Base-by-base conservation (phyloP, 2,797 vertebrate species). In the Myotis pilosus region DNA sequence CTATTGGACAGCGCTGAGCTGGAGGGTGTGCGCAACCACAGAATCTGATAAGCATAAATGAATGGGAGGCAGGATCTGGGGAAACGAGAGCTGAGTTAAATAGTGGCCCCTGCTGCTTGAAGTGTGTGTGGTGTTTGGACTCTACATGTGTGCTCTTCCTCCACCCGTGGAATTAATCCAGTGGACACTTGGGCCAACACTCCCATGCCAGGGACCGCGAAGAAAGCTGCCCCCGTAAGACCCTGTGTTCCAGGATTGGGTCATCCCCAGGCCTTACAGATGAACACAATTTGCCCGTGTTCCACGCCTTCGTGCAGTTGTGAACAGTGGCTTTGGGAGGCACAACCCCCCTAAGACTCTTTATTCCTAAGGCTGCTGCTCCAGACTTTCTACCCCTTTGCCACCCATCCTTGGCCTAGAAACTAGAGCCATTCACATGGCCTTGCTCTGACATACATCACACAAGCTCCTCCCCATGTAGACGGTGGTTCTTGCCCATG, bases 271-370 rank as follows among this genome's bases (percentile, higher is more conserved):
- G 41, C 53, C 68, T 79, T 36, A 22, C 5, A 16, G 33, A 64
- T 22, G n/a, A 23, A 75, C 36, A 20, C 10, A 15, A 2, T 41
- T 57, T 66, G 44, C 36, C n/a, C 12, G 1, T 6, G 79, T n/a
- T 44, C 82, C 0, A 0, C 0, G 0, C 4, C 22, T 4, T 28
- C 8, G 2, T 3, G 28, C 49, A 11, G 19, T 5, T 53, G 62
- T 55, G 62, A 30, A 30, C 9, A 23, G 51, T 72, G 36, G 36
- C 55, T 44, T 9, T 17, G 11, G 60, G 55, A 69, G 49, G 12
- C 60, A 33, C 19, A 55, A 0, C 3, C 0, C 0, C 49, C 4
- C 0, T n/a, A 23, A 81, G 8, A 71, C 80, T 66, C 53, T 88
- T 75, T 64, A 47, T 68, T 30, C 28, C 28, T n/a, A 51, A 69